phyloP scores from a whole-genome alignment of 1,140 invertebrate species.

The Orchestia grillus region DNA sequence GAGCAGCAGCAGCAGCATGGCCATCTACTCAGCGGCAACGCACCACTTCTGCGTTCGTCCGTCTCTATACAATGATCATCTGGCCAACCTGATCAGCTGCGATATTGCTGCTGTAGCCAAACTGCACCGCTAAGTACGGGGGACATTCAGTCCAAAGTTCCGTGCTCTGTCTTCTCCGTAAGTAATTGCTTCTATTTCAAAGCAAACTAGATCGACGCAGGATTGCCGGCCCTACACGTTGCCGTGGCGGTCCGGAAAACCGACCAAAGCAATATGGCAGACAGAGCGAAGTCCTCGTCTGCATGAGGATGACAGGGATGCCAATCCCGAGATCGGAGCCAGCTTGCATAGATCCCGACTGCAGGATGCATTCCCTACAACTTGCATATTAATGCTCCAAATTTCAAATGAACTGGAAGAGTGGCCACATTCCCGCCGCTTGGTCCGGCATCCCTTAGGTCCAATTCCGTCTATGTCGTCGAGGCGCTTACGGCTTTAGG shows the following conservation, averaged over 20 bases:
- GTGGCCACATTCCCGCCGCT: background rate
- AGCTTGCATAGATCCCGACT: background rate
- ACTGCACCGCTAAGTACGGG: background rate
- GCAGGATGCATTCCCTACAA: background rate
- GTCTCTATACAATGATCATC: slow-evolving; percentile 52
- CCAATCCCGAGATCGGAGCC: background rate
- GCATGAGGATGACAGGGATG: background rate
- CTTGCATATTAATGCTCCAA: slow-evolving; percentile 25
- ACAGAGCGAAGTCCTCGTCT: background rate
- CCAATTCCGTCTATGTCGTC: background rate
- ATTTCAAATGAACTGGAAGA: background rate
- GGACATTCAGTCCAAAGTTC: background rate
- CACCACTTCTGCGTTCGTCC: slow-evolving; percentile 36
- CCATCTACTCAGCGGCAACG: slow-evolving; percentile 27
- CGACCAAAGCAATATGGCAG: slow-evolving; percentile 17
- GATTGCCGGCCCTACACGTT: slow-evolving; percentile 31
- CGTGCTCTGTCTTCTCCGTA: slow-evolving; percentile 17
- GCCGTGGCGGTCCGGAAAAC: background rate
- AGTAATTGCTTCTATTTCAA: slow-evolving; percentile 56
- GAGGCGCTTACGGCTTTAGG: slow-evolving; percentile 17
- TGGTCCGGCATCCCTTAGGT: slow-evolving; percentile 11
- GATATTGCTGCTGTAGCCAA: background rate
- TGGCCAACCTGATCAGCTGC: slow-evolving; percentile 42
- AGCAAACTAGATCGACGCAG: slow-evolving; percentile 50
- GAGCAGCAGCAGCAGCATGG: background rate